Evolutionary conservation across 1,140 invertebrate genomes (phyloP).

Genomic region (Cydia fagiglandana): DNA sequence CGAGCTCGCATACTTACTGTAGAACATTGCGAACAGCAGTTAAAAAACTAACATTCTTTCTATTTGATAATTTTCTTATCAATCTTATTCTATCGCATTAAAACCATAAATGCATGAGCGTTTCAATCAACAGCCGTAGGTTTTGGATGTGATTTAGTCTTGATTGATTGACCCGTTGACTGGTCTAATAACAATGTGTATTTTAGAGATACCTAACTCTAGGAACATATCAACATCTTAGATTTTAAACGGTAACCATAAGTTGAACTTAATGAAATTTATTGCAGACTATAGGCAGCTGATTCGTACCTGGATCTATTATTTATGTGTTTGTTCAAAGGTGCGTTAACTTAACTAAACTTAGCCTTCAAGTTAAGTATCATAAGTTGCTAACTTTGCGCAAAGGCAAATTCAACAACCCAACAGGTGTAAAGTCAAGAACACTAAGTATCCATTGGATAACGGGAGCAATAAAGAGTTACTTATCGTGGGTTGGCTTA

Average conservation of each 20-base stretch:
- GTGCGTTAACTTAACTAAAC: neutral
- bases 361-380: neutral
- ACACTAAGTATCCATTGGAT: neutral
- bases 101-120: neutral
- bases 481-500: neutral
- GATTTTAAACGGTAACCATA: neutral
- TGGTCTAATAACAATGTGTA: neutral
- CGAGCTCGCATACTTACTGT: slow-evolving; percentile 8
- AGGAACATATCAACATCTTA: neutral
- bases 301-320: neutral
- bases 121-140: neutral
- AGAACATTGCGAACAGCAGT: neutral
- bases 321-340: neutral
- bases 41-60: neutral
- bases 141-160: neutral
- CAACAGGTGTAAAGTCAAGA: neutral
- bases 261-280: too few species aligned
- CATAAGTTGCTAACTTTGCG: neutral
- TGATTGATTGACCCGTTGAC: neutral
- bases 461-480: neutral
- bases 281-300: neutral
- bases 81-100: neutral
- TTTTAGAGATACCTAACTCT: neutral
- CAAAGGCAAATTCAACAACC: neutral
- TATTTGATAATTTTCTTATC: neutral